Conservation (phyloP, 2,113 vertebrate genomes). For the Coturnix japonica region DNA sequence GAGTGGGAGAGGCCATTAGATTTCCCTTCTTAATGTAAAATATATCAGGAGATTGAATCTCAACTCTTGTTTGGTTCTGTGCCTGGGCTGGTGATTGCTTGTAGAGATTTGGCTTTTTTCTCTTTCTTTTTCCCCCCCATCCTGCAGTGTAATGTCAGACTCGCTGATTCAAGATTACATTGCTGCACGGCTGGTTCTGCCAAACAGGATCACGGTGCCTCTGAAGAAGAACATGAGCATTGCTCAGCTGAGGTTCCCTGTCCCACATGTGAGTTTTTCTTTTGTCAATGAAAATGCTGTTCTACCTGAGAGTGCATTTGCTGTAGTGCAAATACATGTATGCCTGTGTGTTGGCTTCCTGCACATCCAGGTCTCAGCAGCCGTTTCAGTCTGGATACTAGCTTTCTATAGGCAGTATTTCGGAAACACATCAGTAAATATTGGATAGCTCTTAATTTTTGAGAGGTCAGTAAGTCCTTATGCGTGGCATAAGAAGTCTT, state of each 20-base stretch:
- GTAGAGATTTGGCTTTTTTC: background rate
- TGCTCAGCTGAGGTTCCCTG: slow-evolving; percentile 89
- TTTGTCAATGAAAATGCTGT: background rate
- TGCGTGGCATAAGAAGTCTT: background rate
- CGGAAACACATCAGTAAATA: background rate
- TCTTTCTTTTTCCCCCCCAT: background rate
- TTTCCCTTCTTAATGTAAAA: background rate
- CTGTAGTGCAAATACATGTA: rapidly evolving
- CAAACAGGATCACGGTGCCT: slow-evolving; percentile 93
- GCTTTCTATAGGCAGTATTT: background rate
- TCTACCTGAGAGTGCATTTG: rapidly evolving
- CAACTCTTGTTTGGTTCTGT: background rate
- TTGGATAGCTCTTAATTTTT: background rate
- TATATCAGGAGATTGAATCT: background rate
- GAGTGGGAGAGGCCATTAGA: background rate
- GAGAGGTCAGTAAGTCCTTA: rapidly evolving
- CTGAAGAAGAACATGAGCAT: slow-evolving; percentile 91
- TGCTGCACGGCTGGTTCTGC: slow-evolving; percentile 89
- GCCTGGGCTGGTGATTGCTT: background rate
- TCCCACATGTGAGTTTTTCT: slow-evolving; percentile 86
- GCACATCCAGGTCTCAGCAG: background rate
- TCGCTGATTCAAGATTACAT: slow-evolving; percentile 88
- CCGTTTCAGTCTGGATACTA: background rate
- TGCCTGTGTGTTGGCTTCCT: background rate
- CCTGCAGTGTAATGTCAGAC: slow-evolving; percentile 87